Evolutionary conservation across 2,797 vertebrate species (phyloP), one percentile per base, ranked within the genome.

Genomic region (Chloroceryle amazona): DNA sequence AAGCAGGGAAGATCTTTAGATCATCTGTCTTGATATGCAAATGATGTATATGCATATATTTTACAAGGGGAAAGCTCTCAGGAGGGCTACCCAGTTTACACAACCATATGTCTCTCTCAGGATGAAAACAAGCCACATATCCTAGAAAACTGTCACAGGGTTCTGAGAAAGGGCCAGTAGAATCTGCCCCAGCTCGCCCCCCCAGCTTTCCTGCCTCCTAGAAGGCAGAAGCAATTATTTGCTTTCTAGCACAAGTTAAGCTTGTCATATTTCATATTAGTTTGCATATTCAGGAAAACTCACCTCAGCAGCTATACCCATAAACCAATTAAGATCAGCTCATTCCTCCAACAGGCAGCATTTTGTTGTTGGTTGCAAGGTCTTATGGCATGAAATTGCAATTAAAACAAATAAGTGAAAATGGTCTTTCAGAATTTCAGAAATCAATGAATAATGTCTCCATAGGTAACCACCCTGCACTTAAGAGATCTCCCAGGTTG

Each of bases 31-130:
- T 58, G 5, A 11, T 0, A n/a, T 26, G 41, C 39, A 66, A n/a
- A 35, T 25, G 1, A 42, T 5, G 3, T 0, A 13, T 2, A 6
- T 11, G 23, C 11, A n/a, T 13, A 2, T 21, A n/a, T 42, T 67
- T 65, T 6, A 68, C 18, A 16, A 0, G 7, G 37, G 33, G 37
- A 75, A 16, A 39, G 37, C 52, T 65, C 37, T 52, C 49, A 74
- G 52, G n/a, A 54, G 44, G 90, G 73, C 31, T 26, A 46, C 35
- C 7, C 42, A 73, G 15, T 3, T 82, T 39, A 39, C 39, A 35
- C 13, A 73, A 23, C 6, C 80, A 33, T 15, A 13, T 46, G 71
- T 51, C 52, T 25, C 72, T 55, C 5, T 46, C 12, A 1, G 6
- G 71, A 23, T 3, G 11, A 49, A 44, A 25, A 8, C 60, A 63